phyloP scores from a whole-genome alignment of 53 echinoderm and acorn worm genomes.

The Stichopus horrens region DNA sequence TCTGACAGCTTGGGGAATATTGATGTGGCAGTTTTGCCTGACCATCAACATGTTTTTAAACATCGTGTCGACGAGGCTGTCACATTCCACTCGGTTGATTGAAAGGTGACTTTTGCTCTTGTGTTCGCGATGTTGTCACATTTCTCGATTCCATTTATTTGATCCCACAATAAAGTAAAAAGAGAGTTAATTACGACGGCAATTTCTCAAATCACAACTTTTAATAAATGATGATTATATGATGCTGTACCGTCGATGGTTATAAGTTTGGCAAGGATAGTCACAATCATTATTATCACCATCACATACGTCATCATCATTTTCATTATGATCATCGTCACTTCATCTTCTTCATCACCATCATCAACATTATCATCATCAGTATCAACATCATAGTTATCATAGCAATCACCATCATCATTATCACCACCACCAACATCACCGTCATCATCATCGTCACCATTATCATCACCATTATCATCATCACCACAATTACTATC shows the following conservation, averaged over 20 bases:
- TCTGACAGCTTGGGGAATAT: not conserved
- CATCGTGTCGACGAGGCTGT: not conserved
- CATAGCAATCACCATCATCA: slow-evolving; percentile 10
- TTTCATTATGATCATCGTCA: slow-evolving; percentile 42
- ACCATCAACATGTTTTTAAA: slow-evolving; percentile 11
- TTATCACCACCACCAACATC: not conserved
- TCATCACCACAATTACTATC: not conserved
- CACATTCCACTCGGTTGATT: not conserved
- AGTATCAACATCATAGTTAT: slow-evolving; percentile 32
- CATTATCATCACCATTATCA: slow-evolving; percentile 14
- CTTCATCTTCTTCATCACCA: slow-evolving; percentile 53
- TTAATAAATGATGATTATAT: too few relatives aligned
- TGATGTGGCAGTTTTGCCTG: not conserved
- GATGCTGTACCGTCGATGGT: too few relatives aligned
- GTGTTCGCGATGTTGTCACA: not conserved
- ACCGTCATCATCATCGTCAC: slow-evolving; percentile 17
- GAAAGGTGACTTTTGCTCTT: not conserved
- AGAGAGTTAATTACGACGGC: too few relatives aligned
- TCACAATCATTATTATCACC: too few relatives aligned
- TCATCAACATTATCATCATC: slow-evolving; percentile 49
- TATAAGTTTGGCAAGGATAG: too few relatives aligned
- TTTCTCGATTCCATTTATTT: too few relatives aligned
- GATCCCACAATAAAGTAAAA: too few relatives aligned
- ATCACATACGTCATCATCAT: slow-evolving; percentile 2
- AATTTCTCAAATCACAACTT: too few relatives aligned